Conservation (phyloP, 2,888 invertebrate species). For the Epinotia bilunana region DNA sequence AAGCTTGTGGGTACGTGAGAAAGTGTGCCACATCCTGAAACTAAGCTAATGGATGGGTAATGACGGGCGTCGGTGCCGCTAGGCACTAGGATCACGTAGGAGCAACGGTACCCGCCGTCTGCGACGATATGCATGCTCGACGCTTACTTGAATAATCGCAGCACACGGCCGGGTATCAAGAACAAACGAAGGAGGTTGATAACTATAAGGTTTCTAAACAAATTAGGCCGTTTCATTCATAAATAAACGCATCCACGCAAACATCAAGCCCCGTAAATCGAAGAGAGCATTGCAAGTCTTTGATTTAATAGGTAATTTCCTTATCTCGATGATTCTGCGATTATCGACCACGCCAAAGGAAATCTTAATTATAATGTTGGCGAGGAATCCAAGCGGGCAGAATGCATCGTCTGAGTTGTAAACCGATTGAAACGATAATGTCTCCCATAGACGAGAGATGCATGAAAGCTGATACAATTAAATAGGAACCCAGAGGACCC, state of each 20-base stretch:
- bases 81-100: conserved; percentile 76
- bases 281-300: conserved; percentile 17
- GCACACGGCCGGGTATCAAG: conserved; percentile 51
- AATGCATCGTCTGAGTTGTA: conserved; percentile 53
- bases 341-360: conserved; percentile 34
- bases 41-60: conserved; percentile 68
- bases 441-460: conserved; percentile 55
- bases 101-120: conserved; percentile 69
- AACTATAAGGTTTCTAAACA: conserved; percentile 30
- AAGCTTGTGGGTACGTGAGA: conserved; percentile 53
- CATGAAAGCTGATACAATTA: conserved; percentile 73
- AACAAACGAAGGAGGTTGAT: conserved; percentile 45
- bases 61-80: conserved; percentile 67
- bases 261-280: conserved; percentile 5
- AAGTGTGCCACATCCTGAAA: conserved; percentile 77
- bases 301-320: conserved; percentile 37
- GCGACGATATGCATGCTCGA: conserved; percentile 55
- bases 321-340: conserved; percentile 28
- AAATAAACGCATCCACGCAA: conserved; percentile 3
- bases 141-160: conserved; percentile 76
- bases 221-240: conserved; percentile 36
- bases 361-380: conserved; percentile 45
- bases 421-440: conserved; percentile 54
- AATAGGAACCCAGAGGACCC: conserved; percentile 71
- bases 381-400: conserved; percentile 54